phyloP scores from a whole-genome alignment of 2,888 invertebrate species.

The Chironomus tentans region DNA sequence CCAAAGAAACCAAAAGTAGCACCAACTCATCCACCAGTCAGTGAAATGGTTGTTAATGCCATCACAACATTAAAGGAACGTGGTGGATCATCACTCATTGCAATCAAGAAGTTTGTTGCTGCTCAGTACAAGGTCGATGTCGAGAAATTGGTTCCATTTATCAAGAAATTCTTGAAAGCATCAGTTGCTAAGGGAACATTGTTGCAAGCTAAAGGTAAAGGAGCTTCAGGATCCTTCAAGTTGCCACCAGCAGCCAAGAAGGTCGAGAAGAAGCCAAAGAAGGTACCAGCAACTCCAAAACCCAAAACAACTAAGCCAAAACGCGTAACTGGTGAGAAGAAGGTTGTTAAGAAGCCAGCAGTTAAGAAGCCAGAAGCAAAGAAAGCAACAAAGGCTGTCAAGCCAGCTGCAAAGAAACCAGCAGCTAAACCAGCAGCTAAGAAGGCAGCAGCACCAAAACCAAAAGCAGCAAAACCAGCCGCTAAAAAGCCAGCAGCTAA shows the following conservation, averaged over 20 bases:
- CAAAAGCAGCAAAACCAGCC: not conserved
- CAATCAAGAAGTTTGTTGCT: conserved; percentile 56
- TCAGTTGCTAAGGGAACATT: conserved; percentile 48
- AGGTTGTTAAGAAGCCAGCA: not conserved
- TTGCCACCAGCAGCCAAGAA: conserved; percentile 32
- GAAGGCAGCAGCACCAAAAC: not conserved
- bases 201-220: conserved; percentile 49
- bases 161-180: conserved; percentile 50
- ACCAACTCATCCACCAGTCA: conserved; percentile 44
- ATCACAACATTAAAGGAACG: conserved; percentile 47
- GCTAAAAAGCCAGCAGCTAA: not conserved
- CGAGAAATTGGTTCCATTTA: conserved; percentile 49
- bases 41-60: conserved; percentile 51
- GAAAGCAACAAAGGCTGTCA: not conserved
- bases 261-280: not conserved
- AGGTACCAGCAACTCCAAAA: not conserved
- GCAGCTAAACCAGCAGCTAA: not conserved
- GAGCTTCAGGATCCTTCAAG: conserved; percentile 46
- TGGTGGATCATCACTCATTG: conserved; percentile 47
- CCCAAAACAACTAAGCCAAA: not conserved
- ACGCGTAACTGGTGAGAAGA: not conserved
- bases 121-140: conserved; percentile 51
- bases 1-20: conserved; percentile 38
- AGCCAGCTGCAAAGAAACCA: not conserved
- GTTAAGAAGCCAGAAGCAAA: not conserved